Base-by-base conservation (phyloP, 2,113 vertebrate species). In the Megaceryle maxima region DNA sequence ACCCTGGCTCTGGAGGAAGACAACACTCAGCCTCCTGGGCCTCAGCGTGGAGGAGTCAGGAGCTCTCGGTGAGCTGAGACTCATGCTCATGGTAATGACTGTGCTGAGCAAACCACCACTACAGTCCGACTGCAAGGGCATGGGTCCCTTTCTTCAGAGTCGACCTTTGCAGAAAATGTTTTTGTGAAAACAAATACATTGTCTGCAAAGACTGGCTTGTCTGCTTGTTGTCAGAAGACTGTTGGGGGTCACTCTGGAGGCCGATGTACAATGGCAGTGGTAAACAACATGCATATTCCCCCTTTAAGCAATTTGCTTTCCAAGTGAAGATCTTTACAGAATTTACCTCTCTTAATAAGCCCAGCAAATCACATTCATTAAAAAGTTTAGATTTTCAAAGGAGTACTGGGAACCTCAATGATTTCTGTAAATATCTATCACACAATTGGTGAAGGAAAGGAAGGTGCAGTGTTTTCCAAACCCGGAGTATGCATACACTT, bases 71-170 rank as follows among this genome's bases (percentile, higher is more conserved):
- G 6, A 87, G 15, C 10, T 11, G 6, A 44, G 48, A 7, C 37
- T 48, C 9, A 0, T 13, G 11, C 0, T 59, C 1, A 0, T 17
- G 24, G 22, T 79, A 13, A 33, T 11, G 37, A 22, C 39, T 24
- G 12, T 5, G 6, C 4, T 74, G 31, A 44, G 35, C 15, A 80
- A 78, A 74, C 9, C 22, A 7, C 25, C 0, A 1, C 46, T 60
- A 1, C 50, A 16, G 22, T 24, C 25, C 0, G 0, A 2, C 35
- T 56, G 15, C 5, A 9, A 13, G 3, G 5, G 20, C 8, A 53
- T 29, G 29, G 3, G 3, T 91, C 29, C 29, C 21, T 48, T 73
- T 50, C 46, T 60, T 84, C 6, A 2, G 44, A 79, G 13, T 39
- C 5, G 82, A 33, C 29, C 29, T 9, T 8, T 11, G 43, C n/a